Conservation (phyloP, 92 coral and sea anemone genomes). For the Phenganax marumi region DNA sequence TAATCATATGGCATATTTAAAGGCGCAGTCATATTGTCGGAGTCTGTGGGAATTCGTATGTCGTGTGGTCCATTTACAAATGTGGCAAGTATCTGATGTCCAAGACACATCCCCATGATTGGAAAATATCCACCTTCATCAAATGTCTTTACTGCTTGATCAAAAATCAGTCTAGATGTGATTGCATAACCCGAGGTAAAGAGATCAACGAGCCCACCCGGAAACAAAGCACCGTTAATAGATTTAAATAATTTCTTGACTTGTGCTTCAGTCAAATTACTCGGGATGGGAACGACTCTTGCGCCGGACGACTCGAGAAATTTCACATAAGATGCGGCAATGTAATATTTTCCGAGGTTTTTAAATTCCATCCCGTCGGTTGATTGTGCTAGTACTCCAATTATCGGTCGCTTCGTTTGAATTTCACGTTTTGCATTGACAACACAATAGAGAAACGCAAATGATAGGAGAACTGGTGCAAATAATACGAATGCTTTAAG, state of each 20-base stretch:
- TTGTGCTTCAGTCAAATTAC: constrained; percentile 63
- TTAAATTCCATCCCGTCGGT: constrained; percentile 5
- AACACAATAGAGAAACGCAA: too few species aligned
- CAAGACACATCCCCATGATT: constrained; percentile 90
- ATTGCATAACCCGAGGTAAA: constrained; percentile 62
- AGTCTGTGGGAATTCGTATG: constrained; percentile 55
- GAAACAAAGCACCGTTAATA: constrained; percentile 83
- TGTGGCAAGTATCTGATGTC: constrained; percentile 69
- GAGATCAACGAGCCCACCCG: constrained; percentile 76
- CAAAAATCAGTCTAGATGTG: constrained; percentile 63
- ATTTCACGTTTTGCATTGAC: too few species aligned
- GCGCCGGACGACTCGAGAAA: constrained; percentile 49
- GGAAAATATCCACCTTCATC: constrained; percentile 81
- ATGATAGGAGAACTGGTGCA: too few species aligned
- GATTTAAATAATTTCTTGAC: constrained; percentile 66
- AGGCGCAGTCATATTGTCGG: constrained; percentile 72
- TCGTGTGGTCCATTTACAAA: constrained; percentile 63
- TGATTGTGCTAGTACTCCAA: too few species aligned
- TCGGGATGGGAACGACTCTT: constrained; percentile 54
- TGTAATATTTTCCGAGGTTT: constrained; percentile 44
- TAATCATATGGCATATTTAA: constrained; percentile 71
- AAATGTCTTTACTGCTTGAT: constrained; percentile 76
- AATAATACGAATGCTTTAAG: too few species aligned
- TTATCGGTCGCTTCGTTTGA: too few species aligned
- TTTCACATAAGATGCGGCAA: constrained; percentile 53